Percentiles rank a stretch among this genome's conserved stretches.
Evolutionary conservation across 2,888 invertebrate genomes (phyloP).

Genomic region (Cloeon dipterum): DNA sequence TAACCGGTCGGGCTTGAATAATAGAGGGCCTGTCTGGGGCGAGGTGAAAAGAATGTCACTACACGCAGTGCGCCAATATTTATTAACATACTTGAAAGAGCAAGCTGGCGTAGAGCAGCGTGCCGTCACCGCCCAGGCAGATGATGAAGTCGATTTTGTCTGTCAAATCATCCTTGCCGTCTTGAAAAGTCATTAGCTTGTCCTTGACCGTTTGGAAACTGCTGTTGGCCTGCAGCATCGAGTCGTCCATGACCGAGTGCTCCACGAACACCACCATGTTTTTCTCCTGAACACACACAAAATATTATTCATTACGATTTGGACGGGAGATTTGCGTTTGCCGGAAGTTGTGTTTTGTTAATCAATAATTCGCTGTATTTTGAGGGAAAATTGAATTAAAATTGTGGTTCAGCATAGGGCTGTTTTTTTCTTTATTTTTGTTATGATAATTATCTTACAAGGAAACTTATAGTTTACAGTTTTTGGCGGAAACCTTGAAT

Average conservation of each 20-base stretch:
- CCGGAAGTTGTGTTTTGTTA: too few relatives aligned
- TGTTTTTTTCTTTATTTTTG: too few relatives aligned
- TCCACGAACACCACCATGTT: constrained; percentile 92
- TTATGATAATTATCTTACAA: too few relatives aligned
- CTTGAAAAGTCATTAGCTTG: constrained; percentile 60
- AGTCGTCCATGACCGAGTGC: constrained; percentile 70
- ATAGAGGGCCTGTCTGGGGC: too few relatives aligned
- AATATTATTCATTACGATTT: neutral
- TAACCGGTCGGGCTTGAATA: too few relatives aligned
- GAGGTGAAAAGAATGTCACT: too few relatives aligned
- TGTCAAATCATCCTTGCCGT: constrained; percentile 82
- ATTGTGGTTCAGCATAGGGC: constrained; percentile 5
- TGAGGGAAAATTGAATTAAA: constrained; percentile 3
- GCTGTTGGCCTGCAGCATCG: constrained; percentile 44
- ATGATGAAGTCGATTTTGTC: constrained; percentile 95
- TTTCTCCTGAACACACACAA: constrained; percentile 44
- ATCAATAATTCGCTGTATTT: too few relatives aligned
- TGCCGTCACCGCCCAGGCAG: constrained; percentile 93
- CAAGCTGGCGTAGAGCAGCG: constrained; percentile 79
- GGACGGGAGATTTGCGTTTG: too few relatives aligned
- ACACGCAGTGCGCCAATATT: too few relatives aligned
- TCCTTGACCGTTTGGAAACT: constrained; percentile 56
- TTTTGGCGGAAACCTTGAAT: too few relatives aligned
- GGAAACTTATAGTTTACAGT: too few relatives aligned
- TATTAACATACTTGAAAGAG: constrained; percentile 40